Base-by-base conservation (phyloP, 2,797 vertebrate species). In the Enteromius mattozi region DNA sequence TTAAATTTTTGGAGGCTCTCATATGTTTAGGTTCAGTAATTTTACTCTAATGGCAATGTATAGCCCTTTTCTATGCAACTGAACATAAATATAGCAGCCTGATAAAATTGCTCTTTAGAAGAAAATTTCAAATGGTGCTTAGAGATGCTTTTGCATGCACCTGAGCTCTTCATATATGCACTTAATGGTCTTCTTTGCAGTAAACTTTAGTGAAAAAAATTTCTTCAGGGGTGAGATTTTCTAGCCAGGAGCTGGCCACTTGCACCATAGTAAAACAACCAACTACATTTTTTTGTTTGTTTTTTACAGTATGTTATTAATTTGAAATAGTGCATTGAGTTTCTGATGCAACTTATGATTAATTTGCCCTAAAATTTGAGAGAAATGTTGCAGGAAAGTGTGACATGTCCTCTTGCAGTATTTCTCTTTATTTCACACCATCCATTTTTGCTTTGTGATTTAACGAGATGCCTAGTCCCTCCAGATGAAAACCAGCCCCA, bases 401-500 rank as follows among this genome's bases (percentile, higher is more conserved):
- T 54, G 33, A 47, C 27, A 61, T 6, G 21, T 51, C 40, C 13
- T 81, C 16, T 30, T 59, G 51, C 51, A 45, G 68, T 63, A n/a
- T 37, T 51, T 65, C 35, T 42, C 8, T 65, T 45, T 35, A 61
- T 74, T 63, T 74, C n/a, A 17, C 40, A 82, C 40, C 30, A 75
- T 65, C 71, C 14, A 24, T 30, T 40, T 8, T 37, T 75, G 10
- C 37, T 47, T 78, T 78, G 37, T 17, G 4, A 33, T 47, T 42
- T 30, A 63, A 45, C 12, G 3, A 63, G 56, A 42, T 78, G 37
- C 33, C n/a, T 6, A 42, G 49, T 81, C 35, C 12, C 19, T 61
- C 70, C 70, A 49, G 24, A 37, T 65, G 30, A 65, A 74, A 37
- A 21, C 35, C 30, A 56, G 49, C 51, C 49, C 66, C 14, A 45